phyloP scores from a whole-genome alignment of 1,140 invertebrate species.

The Elymnias hypermnestra region DNA sequence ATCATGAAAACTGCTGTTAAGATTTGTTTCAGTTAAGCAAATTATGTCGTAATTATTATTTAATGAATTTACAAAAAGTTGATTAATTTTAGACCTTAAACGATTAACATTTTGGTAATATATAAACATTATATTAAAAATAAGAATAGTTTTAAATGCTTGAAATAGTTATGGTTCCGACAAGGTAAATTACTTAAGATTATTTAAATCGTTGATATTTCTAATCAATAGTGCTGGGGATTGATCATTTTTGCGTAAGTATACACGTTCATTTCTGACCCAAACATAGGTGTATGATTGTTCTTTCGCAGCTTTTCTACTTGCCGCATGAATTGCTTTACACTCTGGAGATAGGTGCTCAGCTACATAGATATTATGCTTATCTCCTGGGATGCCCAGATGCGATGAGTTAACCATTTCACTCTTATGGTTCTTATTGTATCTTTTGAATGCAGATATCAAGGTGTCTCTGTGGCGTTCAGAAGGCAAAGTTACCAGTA shows the following conservation, averaged over 20 bases:
- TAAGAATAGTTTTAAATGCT: background rate
- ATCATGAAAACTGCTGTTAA: conserved; percentile 17
- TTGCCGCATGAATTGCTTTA: too few species aligned
- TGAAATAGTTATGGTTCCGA: background rate
- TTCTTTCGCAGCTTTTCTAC: too few species aligned
- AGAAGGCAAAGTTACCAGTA: too few species aligned
- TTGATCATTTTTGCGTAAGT: conserved; percentile 15
- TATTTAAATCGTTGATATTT: conserved; percentile 1
- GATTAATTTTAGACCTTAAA: conserved; percentile 15
- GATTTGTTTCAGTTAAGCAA: conserved; percentile 24
- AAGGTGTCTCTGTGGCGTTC: too few species aligned
- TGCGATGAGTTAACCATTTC: too few species aligned
- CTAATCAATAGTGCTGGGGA: conserved; percentile 1
- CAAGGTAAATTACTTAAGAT: background rate
- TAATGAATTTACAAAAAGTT: conserved; percentile 16
- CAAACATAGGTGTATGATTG: too few species aligned
- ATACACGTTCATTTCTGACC: too few species aligned
- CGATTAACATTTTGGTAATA: conserved; percentile 27
- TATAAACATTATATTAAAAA: conserved; percentile 9
- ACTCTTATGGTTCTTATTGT: too few species aligned
- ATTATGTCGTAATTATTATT: conserved; percentile 22
- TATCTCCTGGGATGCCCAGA: too few species aligned
- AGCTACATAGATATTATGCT: too few species aligned
- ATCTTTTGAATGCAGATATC: too few species aligned
- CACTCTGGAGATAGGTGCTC: too few species aligned